Conservation (phyloP, 2,797 vertebrate species). For the Cirrhinus mrigala region DNA sequence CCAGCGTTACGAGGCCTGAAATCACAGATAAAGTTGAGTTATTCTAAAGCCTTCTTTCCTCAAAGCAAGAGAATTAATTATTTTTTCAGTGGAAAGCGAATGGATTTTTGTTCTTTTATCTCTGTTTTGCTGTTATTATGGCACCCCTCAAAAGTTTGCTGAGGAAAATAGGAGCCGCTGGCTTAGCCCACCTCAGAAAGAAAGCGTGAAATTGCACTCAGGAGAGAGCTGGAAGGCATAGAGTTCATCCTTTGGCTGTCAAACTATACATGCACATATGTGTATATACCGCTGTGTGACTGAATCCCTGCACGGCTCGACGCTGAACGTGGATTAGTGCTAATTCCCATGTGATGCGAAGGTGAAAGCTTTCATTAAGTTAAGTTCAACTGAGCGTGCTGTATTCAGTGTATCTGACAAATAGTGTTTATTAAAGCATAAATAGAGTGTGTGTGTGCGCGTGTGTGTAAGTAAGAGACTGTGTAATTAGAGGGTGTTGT, state of each 20-base stretch:
- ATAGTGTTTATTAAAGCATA: slow-evolving; percentile 20
- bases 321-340: slow-evolving; percentile 36
- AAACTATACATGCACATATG: neutral
- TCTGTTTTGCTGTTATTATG: slow-evolving; percentile 43
- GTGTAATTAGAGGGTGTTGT: slow-evolving; percentile 25
- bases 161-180: slow-evolving; percentile 25
- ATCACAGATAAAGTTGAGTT: slow-evolving; percentile 41
- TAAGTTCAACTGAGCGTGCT: neutral
- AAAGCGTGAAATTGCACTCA: slow-evolving; percentile 26
- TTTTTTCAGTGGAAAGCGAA: slow-evolving; percentile 33
- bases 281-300: neutral
- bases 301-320: neutral
- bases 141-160: slow-evolving; percentile 18
- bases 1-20: slow-evolving; percentile 35
- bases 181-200: slow-evolving; percentile 25
- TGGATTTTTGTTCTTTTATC: slow-evolving; percentile 27
- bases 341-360: slow-evolving; percentile 23
- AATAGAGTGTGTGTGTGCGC: neutral
- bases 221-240: slow-evolving; percentile 21
- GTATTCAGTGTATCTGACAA: neutral
- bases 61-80: slow-evolving; percentile 38
- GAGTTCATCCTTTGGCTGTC: neutral
- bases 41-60: slow-evolving; percentile 41
- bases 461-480: neutral
- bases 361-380: slow-evolving; percentile 26